phyloP scores from a whole-genome alignment of 2,888 invertebrate genomes.

The Mimumesa dahlbomi region DNA sequence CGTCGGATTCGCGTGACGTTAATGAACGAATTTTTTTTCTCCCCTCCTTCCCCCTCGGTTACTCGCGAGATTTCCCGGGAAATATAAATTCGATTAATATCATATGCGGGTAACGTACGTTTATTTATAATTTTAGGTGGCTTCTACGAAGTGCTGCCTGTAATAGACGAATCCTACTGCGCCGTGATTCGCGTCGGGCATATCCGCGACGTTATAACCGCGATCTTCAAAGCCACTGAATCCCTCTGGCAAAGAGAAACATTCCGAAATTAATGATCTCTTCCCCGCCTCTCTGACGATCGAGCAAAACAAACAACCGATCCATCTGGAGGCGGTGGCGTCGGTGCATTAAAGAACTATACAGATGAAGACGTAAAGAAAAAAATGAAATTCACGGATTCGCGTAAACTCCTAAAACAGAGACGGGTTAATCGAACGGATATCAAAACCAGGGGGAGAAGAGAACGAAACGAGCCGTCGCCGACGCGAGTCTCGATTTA shows the following conservation, averaged over 20 bases:
- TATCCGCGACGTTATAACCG: constrained; percentile 19
- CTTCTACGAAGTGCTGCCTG: constrained; percentile 11
- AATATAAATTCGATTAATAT: not conserved
- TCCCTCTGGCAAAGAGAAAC: constrained; percentile 41
- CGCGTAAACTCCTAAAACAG: not conserved
- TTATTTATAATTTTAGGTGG: not conserved
- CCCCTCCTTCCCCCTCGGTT: too few relatives aligned
- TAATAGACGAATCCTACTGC: constrained; percentile 8
- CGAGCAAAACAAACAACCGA: constrained; percentile 60
- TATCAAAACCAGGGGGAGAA: too few relatives aligned
- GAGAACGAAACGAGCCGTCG: too few relatives aligned
- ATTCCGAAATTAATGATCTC: constrained; percentile 61
- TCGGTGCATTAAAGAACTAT: constrained; percentile 15
- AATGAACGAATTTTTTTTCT: not conserved
- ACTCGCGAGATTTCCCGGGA: not conserved
- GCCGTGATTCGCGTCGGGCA: constrained; percentile 5
- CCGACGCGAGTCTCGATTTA: not conserved
- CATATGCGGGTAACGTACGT: not conserved
- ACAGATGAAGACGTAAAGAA: too few relatives aligned
- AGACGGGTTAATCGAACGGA: not conserved
- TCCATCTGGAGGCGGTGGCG: constrained; percentile 31
- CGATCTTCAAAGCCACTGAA: constrained; percentile 49
- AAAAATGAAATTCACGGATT: not conserved
- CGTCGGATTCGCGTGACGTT: too few relatives aligned
- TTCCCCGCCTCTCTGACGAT: constrained; percentile 38